Percentiles rank a stretch among this genome's conserved stretches.
phyloP scores from a whole-genome alignment of 1,140 invertebrate genomes.

The Popillia japonica region DNA sequence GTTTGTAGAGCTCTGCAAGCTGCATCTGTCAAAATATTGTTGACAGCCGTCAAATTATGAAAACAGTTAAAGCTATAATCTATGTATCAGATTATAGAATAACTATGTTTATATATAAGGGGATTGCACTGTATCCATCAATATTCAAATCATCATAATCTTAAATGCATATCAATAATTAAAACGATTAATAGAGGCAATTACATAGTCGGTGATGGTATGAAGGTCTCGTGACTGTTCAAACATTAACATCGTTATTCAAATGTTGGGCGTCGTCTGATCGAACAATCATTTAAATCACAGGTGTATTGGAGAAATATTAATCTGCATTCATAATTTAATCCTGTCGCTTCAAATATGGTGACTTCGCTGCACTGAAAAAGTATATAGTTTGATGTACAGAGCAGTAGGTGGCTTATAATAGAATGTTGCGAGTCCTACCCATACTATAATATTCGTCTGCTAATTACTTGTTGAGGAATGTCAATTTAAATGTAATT shows the following conservation, averaged over 20 bases:
- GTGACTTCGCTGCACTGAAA: neutral
- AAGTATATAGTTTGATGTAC: neutral
- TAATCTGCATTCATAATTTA: neutral
- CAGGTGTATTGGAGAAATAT: neutral
- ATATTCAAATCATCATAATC: neutral
- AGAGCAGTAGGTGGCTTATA: neutral
- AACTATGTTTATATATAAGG: neutral
- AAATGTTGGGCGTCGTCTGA: constrained; percentile 16
- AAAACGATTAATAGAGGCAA: neutral
- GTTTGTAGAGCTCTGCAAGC: too few relatives aligned
- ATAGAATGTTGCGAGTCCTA: neutral
- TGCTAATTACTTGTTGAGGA: neutral
- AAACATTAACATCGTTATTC: constrained; percentile 6
- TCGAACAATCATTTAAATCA: neutral
- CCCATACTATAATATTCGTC: neutral
- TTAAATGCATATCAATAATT: neutral
- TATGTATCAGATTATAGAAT: too few relatives aligned
- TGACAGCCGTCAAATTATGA: neutral
- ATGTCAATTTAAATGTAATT: neutral
- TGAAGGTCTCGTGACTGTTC: neutral
- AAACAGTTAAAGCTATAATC: too few relatives aligned
- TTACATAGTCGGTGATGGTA: neutral
- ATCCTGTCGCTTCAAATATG: neutral
- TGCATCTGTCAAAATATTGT: neutral
- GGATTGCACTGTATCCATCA: neutral